Base-by-base conservation (phyloP, 2,797 vertebrate species). In the Chaunax sp. region DNA sequence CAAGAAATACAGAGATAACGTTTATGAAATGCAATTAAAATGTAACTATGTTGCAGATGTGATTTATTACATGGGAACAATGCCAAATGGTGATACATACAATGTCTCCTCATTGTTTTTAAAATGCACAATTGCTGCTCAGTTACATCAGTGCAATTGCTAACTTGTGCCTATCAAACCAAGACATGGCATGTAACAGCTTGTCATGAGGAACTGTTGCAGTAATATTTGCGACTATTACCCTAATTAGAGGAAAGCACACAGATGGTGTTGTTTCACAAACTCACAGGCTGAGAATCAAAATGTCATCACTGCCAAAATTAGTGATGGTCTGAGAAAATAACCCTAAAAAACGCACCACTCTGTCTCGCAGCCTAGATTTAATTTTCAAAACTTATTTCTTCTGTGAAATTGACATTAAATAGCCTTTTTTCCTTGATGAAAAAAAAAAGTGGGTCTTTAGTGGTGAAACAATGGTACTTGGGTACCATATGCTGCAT, bases 181-280 rank as follows among this genome's bases (percentile, higher is more conserved):
- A 52, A 50, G 76, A 84, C 69, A 85, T 90, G 89, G 89, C 89
- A 89, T 85, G 83, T 87, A 94, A 91, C 93, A 93, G 93, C 91
- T 94, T 94, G 92, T 92, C 90, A 91, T 75, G 81, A 86, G 84
- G 82, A 93, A 93, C 90, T 90, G 92, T 93, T 92, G 90, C 90
- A 72, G 89, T 92, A 91, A 95, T 94, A 93, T 94, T 93, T 94
- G 89, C 83, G 84, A 89, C 91, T 90, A 94, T 93, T 94, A 92
- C 89, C 87, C 91, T 95, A 94, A 95, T 94, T 94, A 94, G 92
- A 90, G 86, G 87, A 86, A 93, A 89, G 88, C 90, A 87, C 94
- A 92, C 94, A 95, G 93, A 95, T 95, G 94, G 94, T 91, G 91
- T 89, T 91, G 88, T 89, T 92, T 92, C 88, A 88, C 91, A 92